Evolutionary conservation across 2,113 vertebrate genomes (phyloP), one percentile per base, ranked within the genome.

Genomic region (Sebastes fasciatus): DNA sequence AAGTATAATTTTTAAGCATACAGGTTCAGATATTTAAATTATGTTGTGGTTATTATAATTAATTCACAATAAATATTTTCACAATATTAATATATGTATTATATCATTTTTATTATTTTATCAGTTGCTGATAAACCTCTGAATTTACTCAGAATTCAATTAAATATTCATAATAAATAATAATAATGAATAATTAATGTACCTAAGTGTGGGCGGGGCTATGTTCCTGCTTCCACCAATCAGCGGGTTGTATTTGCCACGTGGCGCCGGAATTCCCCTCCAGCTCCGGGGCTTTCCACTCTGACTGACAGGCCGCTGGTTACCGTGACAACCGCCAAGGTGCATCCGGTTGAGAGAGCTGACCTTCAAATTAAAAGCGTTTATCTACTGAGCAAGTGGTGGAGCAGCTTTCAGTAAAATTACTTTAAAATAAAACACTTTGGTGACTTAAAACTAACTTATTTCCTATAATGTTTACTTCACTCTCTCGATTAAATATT

Each of bases 211-310:
- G 65, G 89, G 86, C 66, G 87, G 49, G 83, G 11, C 58, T 69
- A 4, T 2, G 2, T 13, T 43, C 1, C n/a, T 34, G 10, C 4
- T 1, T 73, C 42, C 46, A 55, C 89, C 92, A 93, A 91, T 91
- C 74, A 83, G 60, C n/a, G 42, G 0, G 21, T 65, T 13, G 45
- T 1, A 45, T 82, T 81, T 66, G 74, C 57, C 74, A 90, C 77
- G 67, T 79, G 69, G 63, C 61, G 4, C 26, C 86, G 96, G 96
- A 96, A 96, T 95, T 96, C 94, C 95, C 95, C 95, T 77, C 54
- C 17, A 61, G 75, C 81, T 91, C 11, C 58, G 95, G 95, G 95
- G 93, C 80, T 95, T 96, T 96, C 96, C 96, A 81, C 80, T 43
- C 16, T 64, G 84, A 81, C 57, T 85, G 89, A 75, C 78, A 43